Evolutionary conservation across 2,888 invertebrate species (phyloP).

Genomic region (Syritta pipiens): DNA sequence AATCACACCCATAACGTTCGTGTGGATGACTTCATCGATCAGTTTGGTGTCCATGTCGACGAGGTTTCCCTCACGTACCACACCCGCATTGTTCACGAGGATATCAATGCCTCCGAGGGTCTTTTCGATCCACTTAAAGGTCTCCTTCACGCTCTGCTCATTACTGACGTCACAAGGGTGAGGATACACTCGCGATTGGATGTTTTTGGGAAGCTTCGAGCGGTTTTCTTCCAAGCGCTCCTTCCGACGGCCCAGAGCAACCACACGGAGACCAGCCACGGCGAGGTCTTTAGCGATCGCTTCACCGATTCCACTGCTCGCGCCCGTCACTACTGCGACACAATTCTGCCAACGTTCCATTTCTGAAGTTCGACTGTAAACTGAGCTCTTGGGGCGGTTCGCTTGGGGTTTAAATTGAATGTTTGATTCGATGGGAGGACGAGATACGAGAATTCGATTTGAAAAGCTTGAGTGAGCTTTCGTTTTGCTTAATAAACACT

Average conservation of each 20-base stretch:
- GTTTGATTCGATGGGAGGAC: too few relatives aligned
- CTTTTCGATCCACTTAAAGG: slow-evolving; percentile 81
- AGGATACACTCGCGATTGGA: slow-evolving; percentile 72
- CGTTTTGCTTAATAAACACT: too few relatives aligned
- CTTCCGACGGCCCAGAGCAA: slow-evolving; percentile 80
- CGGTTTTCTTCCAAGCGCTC: slow-evolving; percentile 73
- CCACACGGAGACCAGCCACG: slow-evolving; percentile 81
- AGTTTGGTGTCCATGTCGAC: slow-evolving; percentile 72
- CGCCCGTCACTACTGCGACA: slow-evolving; percentile 84
- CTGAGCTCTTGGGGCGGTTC: too few relatives aligned
- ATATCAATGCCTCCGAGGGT: slow-evolving; percentile 82
- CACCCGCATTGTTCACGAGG: slow-evolving; percentile 83
- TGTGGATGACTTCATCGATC: slow-evolving; percentile 77
- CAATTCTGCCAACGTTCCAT: slow-evolving; percentile 80
- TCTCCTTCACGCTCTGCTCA: slow-evolving; percentile 80
- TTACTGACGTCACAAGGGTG: slow-evolving; percentile 80
- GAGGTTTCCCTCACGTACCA: slow-evolving; percentile 73
- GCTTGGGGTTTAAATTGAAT: too few relatives aligned
- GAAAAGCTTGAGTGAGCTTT: too few relatives aligned
- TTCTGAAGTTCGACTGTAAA: background rate
- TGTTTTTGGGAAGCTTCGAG: slow-evolving; percentile 69
- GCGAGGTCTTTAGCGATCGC: slow-evolving; percentile 79
- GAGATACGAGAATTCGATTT: too few relatives aligned
- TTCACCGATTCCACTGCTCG: slow-evolving; percentile 83
- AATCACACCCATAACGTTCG: slow-evolving; percentile 80